phyloP scores from a whole-genome alignment of 2,888 invertebrate genomes.

The Chaetoderma sp. region DNA sequence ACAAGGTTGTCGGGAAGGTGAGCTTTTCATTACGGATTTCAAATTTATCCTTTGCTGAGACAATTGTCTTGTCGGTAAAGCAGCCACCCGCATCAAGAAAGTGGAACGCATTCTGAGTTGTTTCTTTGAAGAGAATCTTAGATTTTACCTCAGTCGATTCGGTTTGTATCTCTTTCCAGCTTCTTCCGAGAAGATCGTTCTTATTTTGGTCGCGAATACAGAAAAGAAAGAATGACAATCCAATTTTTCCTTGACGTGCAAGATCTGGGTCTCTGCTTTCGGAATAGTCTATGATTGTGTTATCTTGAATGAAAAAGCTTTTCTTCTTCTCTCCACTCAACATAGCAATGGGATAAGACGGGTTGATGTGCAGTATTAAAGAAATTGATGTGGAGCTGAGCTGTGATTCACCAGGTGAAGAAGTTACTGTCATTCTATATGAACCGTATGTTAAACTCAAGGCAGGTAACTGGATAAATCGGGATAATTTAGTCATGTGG shows the following conservation, averaged over 20 bases:
- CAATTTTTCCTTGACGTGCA: constrained; percentile 39
- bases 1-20: constrained; percentile 48
- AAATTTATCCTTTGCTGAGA: constrained; percentile 37
- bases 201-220: constrained; percentile 38
- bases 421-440: constrained; percentile 53
- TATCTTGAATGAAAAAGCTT: constrained; percentile 50
- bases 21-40: constrained; percentile 46
- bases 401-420: constrained; percentile 45
- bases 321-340: constrained; percentile 48
- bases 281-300: constrained; percentile 49
- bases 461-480: constrained; percentile 41
- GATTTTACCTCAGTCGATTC: constrained; percentile 40
- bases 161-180: constrained; percentile 26
- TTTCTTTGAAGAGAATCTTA: constrained; percentile 43
- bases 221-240: constrained; percentile 53
- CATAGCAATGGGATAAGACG: constrained; percentile 50
- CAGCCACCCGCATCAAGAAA: constrained; percentile 51
- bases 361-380: constrained; percentile 42
- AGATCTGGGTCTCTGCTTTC: constrained; percentile 56
- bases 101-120: constrained; percentile 43
- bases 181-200: constrained; percentile 15
- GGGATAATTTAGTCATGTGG: constrained; percentile 35
- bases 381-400: constrained; percentile 34
- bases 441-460: constrained; percentile 49
- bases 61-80: constrained; percentile 36